Conservation (phyloP, 2,888 invertebrate species). For the Notocelia uddmanniana region DNA sequence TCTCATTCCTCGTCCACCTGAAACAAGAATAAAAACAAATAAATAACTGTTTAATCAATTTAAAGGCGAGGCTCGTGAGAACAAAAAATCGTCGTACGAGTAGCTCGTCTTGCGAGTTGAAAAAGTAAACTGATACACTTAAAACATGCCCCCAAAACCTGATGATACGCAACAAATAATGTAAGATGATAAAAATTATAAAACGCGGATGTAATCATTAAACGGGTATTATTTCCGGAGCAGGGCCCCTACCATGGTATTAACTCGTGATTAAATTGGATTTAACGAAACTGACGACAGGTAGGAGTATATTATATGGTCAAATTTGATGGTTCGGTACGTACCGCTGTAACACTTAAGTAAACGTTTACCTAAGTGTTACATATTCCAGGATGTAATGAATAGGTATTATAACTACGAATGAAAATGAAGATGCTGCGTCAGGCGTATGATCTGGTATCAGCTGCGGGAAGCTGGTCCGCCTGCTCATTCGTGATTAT, state of each 20-base stretch:
- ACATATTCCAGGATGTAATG: no score
- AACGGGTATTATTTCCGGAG: conserved; percentile 76
- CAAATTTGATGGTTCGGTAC: no score
- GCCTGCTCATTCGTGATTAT: no score
- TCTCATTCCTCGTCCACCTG: conserved; percentile 76
- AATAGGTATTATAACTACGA: no score
- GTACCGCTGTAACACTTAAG: no score
- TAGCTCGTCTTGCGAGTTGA: conserved; percentile 5
- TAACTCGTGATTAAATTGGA: conserved; percentile 23
- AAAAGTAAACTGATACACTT: conserved; percentile 36
- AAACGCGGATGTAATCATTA: conserved; percentile 65
- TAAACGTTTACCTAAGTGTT: no score
- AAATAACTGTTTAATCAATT: conserved; percentile 38
- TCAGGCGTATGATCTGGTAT: no score
- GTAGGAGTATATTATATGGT: background rate
- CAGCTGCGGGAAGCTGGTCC: no score
- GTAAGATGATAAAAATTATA: conserved; percentile 55
- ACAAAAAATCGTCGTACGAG: conserved; percentile 18
- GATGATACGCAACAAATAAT: conserved; percentile 49
- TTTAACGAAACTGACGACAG: conserved; percentile 15
- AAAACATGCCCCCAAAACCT: conserved; percentile 39
- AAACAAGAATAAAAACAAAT: conserved; percentile 61
- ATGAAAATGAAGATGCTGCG: no score
- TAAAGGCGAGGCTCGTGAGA: conserved; percentile 25
- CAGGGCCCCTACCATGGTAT: conserved; percentile 33